These are phyloP conservation scores for Nomada ruficornis DNA, from an alignment of 2,888 invertebrate species.

Conservation along the genomic window DNA sequence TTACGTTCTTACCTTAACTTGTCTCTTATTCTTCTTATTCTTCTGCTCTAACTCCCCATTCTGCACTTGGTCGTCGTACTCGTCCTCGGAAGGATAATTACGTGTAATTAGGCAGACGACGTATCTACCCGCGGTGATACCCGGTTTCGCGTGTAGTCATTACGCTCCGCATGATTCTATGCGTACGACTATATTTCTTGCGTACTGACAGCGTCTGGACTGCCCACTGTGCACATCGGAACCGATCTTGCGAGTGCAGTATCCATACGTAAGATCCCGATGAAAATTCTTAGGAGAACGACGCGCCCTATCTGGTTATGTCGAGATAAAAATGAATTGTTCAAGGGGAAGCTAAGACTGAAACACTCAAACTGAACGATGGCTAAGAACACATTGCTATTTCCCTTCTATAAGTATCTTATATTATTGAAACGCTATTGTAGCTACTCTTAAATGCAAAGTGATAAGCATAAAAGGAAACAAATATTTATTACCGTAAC, in stretches of 20 bases:
- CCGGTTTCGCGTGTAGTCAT: conserved; percentile 66
- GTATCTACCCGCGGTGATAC: conserved; percentile 68
- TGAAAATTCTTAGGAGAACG: conserved; percentile 43
- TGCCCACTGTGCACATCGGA: conserved; percentile 68
- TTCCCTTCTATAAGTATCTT: too few relatives aligned
- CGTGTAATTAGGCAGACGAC: conserved; percentile 67
- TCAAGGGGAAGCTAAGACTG: too few relatives aligned
- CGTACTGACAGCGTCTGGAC: conserved; percentile 70
- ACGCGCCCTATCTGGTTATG: conserved; percentile 13
- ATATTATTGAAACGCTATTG: too few relatives aligned
- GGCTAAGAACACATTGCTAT: too few relatives aligned
- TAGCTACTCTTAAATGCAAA: too few relatives aligned
- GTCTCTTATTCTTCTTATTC: conserved; percentile 1
- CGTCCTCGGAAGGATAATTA: conserved; percentile 69
- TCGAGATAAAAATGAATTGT: not conserved
- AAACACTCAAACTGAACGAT: too few relatives aligned
- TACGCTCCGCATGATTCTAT: conserved; percentile 71
- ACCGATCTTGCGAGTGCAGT: conserved; percentile 44
- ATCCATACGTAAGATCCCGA: conserved; percentile 29
- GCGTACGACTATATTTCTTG: conserved; percentile 77
- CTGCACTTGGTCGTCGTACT: conserved; percentile 10
- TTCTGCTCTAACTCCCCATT: conserved; percentile 14
- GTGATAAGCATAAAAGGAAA: too few relatives aligned
- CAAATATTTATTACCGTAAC: too few relatives aligned
- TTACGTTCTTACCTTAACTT: conserved; percentile 29